Base-by-base conservation (phyloP, 2,113 vertebrate genomes). In the Connochaetes taurinus region DNA sequence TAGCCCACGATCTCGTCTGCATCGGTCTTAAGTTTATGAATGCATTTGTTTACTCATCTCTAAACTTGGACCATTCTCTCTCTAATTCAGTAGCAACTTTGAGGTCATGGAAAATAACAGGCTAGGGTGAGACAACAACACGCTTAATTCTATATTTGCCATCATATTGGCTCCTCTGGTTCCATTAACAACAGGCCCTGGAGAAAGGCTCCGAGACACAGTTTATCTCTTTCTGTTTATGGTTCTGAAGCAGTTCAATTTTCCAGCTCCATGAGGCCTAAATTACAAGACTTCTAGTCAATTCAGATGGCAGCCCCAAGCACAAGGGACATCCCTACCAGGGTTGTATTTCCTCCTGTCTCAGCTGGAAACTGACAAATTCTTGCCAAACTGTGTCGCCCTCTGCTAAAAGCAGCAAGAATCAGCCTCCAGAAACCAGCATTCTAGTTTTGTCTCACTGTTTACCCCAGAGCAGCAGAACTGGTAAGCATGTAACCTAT, bases 51-150 rank as follows among this genome's bases (percentile, higher is more conserved):
- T 97, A 91, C 83, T 58, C 36, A 58, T 91, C 93, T 95, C 89
- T 96, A 25, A 45, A 40, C 33, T 94, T 88, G 45, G 33, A 87
- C 43, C 62, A 19, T 94, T 95, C 95, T 64, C 90, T 96, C 36
- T 97, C 78, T 91, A 80, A 94, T 17, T 96, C 91, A 83, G 88
- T 88, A 96, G 81, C 58, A 81, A 96, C 95, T 97, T 91, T 91
- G 95, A 98, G 91, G 95, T n/a, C 45, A 64, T 97, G 78, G n/a
- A 71, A 98, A 98, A 95, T 97, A 87, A 97, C 57, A 98, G 96
- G 95, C 31, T 94, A 91, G 52, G 45, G 29, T 64, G 87, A 97
- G 91, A 95, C 89, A 94, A 91, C 89, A 97, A 25, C 93, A 33
- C 6, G 25, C 64, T 96, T 97, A 95, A 97, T 94, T 97, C 80